Conservation (phyloP, 2,113 vertebrate species). For the Malurus cyaneus region DNA sequence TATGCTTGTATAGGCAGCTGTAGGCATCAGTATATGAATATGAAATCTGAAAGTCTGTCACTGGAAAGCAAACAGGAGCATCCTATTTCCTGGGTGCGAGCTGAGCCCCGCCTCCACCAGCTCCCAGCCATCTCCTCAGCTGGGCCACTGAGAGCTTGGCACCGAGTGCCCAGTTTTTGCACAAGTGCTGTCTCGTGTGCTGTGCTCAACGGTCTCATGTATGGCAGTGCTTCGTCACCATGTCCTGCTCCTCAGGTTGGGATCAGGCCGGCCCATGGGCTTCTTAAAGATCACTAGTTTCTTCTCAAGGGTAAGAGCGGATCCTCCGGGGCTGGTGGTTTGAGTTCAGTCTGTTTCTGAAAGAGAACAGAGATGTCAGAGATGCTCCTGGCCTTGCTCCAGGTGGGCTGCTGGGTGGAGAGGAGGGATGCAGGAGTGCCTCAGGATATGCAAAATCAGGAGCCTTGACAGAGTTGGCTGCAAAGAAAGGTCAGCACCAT, state of each 20-base stretch:
- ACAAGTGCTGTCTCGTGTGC: background rate
- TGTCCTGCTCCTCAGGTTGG: constrained; percentile 29
- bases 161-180: background rate
- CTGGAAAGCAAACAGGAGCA: constrained; percentile 68
- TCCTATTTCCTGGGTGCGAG: constrained; percentile 22
- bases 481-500: background rate
- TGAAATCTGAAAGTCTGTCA: constrained; percentile 69
- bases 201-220: constrained; percentile 31
- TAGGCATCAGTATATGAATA: constrained; percentile 69
- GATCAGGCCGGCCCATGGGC: constrained; percentile 18
- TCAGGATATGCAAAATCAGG: background rate
- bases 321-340: constrained; percentile 44
- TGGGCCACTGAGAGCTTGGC: background rate
- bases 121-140: background rate
- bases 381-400: background rate
- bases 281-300: constrained; percentile 15
- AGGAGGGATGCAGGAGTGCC: background rate
- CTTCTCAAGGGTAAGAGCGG: constrained; percentile 45
- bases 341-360: constrained; percentile 75
- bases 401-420: background rate
- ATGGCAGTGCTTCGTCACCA: constrained; percentile 21
- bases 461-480: background rate
- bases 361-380: constrained; percentile 61
- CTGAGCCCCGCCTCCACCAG: background rate
- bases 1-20: constrained; percentile 64